phyloP scores from a whole-genome alignment of 2,888 invertebrate species.

The Acleris sparsana region DNA sequence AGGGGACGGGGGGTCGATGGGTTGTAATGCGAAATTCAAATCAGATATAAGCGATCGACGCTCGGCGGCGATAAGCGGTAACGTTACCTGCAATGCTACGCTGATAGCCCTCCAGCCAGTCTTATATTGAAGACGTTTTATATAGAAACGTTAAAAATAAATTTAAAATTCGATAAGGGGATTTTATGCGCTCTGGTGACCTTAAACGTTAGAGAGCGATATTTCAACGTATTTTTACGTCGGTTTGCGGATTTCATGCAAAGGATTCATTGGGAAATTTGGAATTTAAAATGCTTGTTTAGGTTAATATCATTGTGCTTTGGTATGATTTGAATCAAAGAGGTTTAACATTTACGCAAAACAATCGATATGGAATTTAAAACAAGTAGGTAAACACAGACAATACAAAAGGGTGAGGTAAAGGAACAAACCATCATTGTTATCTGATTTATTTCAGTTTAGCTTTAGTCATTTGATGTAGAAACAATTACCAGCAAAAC shows the following conservation, averaged over 20 bases:
- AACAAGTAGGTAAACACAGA: not conserved
- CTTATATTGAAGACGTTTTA: constrained; percentile 59
- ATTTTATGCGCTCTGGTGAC: constrained; percentile 44
- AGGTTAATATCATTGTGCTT: not conserved
- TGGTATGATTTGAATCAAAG: not conserved
- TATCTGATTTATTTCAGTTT: not conserved
- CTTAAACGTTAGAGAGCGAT: constrained; percentile 31
- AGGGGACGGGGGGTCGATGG: constrained; percentile 53
- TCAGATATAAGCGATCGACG: constrained; percentile 74
- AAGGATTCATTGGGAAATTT: not conserved
- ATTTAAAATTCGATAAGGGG: constrained; percentile 49
- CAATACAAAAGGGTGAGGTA: not conserved
- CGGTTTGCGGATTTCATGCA: not conserved
- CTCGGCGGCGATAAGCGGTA: constrained; percentile 59
- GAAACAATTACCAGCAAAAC: constrained; percentile 1
- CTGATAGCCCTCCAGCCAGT: constrained; percentile 58
- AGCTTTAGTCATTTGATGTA: not conserved
- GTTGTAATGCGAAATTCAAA: constrained; percentile 77
- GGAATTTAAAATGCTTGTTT: not conserved
- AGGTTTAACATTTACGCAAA: not conserved
- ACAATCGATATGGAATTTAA: not conserved
- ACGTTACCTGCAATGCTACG: constrained; percentile 52
- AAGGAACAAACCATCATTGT: not conserved
- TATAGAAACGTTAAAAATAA: constrained; percentile 55
- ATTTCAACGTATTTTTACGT: constrained; percentile 1